Evolutionary conservation across 2,888 invertebrate species (phyloP), one percentile per base, ranked within the genome.

Genomic region (Drosophila meridionalis): DNA sequence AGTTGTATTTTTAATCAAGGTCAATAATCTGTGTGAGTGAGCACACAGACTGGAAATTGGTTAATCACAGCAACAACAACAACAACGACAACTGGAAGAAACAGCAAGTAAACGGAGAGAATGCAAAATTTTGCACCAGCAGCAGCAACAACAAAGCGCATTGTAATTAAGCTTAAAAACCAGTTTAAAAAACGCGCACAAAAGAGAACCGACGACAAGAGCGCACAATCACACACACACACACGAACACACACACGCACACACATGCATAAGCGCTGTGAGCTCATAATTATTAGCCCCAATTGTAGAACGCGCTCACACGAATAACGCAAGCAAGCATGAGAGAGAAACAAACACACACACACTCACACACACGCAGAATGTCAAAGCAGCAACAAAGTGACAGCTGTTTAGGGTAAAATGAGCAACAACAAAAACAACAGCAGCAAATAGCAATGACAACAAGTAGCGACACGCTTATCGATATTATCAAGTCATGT

Each of bases 401-500:
- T 89, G 88, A 87, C 87, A 87, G 87, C 87, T 87, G 87, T 87
- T 87, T 83, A 83, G 73, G 87, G 73, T 80, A 86, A 85, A 82
- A 59, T 77, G 68, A 71, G 58, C 70, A 59, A 58, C 47, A 62
- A 65, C 64, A 60, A 57, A 2, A 69, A 60, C 20, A 67, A 56
- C 56, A 63, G 6, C 50, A 48, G 32, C n/a, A 26, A 50, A 60
- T 38, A 73, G 53, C 68, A 76, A 67, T 65, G 69, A 76, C 69
- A 80, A 81, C 69, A 76, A 70, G 78, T 76, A 71, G 69, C 59
- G 50, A 66, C 57, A 52, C 62, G 58, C 48, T 61, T 61, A 61
- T 71, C 69, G 74, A 61, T 70, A 64, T 47, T 40, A 53, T 42
- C 45, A 40, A 61, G 48, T 28, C 47, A 32, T 32, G 57, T 7